Evolutionary conservation across 2,797 vertebrate species (phyloP).

Genomic region (Stomatorhinus walkeri): DNA sequence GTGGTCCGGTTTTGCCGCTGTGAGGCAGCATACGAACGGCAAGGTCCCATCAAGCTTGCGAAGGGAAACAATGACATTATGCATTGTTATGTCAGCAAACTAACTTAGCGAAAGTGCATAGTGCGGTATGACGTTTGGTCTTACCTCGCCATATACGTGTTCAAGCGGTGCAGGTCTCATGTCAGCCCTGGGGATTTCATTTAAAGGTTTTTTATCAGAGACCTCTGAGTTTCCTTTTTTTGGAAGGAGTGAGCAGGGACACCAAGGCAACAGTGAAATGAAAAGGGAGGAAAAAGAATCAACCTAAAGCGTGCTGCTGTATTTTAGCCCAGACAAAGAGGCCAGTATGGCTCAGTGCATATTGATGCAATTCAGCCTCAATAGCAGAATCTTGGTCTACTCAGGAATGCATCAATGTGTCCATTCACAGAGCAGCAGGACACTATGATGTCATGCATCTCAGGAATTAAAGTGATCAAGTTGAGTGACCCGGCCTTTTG

Average conservation of each 20-base stretch:
- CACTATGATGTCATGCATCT: conserved; percentile 43
- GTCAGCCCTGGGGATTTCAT: background rate
- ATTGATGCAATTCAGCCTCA: conserved; percentile 51
- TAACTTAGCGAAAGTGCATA: background rate
- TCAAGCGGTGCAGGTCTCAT: background rate
- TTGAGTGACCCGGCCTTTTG: conserved; percentile 25
- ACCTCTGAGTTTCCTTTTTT: background rate
- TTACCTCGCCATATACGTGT: background rate
- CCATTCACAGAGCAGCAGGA: conserved; percentile 49
- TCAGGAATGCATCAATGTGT: conserved; percentile 40
- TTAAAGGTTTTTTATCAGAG: background rate
- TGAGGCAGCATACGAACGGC: background rate
- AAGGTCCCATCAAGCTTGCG: background rate
- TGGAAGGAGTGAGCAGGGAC: conserved; percentile 25
- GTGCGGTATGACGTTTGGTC: background rate
- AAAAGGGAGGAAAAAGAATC: conserved; percentile 26
- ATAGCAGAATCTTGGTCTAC: conserved; percentile 43
- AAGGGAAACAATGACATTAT: background rate
- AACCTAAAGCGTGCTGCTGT: conserved; percentile 35
- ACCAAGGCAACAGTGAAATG: conserved; percentile 18
- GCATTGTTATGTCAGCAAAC: background rate
- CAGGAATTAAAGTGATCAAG: conserved; percentile 40
- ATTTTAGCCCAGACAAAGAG: conserved; percentile 38
- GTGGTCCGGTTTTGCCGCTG: background rate
- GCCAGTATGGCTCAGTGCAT: conserved; percentile 40